Conservation (phyloP, 2,797 vertebrate species). For the Percopsis omiscomaycus region DNA sequence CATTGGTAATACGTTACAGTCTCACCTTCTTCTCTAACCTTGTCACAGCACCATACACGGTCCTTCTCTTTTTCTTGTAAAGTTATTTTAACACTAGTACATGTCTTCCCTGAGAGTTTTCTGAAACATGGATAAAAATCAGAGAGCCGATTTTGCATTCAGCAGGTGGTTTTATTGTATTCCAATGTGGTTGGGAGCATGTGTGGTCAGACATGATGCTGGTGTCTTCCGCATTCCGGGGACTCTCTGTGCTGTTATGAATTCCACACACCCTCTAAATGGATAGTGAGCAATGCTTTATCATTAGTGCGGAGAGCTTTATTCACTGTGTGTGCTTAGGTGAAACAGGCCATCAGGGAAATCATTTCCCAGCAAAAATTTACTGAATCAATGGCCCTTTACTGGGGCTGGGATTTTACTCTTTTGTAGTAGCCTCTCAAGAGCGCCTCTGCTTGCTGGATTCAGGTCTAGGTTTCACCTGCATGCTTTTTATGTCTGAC, state of each 20-base stretch:
- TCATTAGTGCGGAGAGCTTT: constrained; percentile 66
- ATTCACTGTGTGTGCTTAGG: constrained; percentile 60
- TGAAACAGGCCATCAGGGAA: constrained; percentile 75
- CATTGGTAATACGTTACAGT: constrained; percentile 10
- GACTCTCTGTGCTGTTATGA: constrained; percentile 45
- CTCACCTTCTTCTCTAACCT: not conserved
- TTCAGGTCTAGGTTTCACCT: constrained; percentile 64
- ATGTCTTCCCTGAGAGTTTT: too few relatives aligned
- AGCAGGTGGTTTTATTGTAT: constrained; percentile 22
- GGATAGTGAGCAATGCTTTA: constrained; percentile 67
- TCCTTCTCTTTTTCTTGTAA: too few relatives aligned
- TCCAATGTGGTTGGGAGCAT: constrained; percentile 11
- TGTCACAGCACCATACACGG: too few relatives aligned
- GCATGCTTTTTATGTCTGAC: constrained; percentile 52
- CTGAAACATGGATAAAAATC: constrained; percentile 24
- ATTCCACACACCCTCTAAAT: constrained; percentile 56
- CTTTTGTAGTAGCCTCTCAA: constrained; percentile 70
- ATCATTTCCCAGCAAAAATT: constrained; percentile 80
- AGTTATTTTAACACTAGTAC: too few relatives aligned
- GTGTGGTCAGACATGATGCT: constrained; percentile 22
- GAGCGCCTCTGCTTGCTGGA: constrained; percentile 57
- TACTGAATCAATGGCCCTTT: constrained; percentile 78
- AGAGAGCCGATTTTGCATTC: constrained; percentile 39
- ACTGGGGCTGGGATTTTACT: constrained; percentile 62
- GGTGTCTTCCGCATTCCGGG: constrained; percentile 12